A percentile compares a stretch with the other conserved stretches of the same genome.
Evolutionary conservation across 2,113 vertebrate genomes (phyloP).

Genomic region (Apteryx owenii): DNA sequence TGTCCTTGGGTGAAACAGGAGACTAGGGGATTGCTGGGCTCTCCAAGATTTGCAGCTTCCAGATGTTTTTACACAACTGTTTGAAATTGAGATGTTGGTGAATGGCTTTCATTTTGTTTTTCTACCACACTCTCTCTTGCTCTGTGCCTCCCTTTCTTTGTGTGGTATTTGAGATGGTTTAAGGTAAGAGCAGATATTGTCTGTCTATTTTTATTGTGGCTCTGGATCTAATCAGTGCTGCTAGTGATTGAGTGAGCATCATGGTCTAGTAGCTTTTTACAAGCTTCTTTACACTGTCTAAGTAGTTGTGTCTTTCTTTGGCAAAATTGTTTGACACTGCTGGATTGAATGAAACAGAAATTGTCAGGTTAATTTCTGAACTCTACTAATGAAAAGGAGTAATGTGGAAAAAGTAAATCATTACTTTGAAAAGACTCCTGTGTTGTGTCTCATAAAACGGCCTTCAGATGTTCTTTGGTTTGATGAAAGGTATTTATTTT

Average conservation of each 20-base stretch:
- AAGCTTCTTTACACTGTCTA: not conserved
- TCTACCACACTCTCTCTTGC: not conserved
- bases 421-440: not conserved
- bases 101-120: constrained; percentile 9
- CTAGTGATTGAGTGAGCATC: not conserved
- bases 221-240: constrained; percentile 53
- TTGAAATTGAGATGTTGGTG: not conserved
- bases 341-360: not conserved
- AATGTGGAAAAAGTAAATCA: not conserved
- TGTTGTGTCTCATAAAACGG: not conserved
- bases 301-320: not conserved
- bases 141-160: not conserved
- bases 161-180: constrained; percentile 34
- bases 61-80: constrained; percentile 13
- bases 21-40: not conserved
- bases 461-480: constrained; percentile 28
- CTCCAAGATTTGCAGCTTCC: constrained; percentile 31
- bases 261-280: constrained; percentile 20
- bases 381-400: constrained; percentile 23
- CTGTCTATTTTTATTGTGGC: constrained; percentile 19
- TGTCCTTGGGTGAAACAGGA: not conserved
- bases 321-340: not conserved
- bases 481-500: constrained; percentile 15
- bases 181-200: constrained; percentile 11
- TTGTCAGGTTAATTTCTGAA: constrained; percentile 16